phyloP scores from a whole-genome alignment of 2,888 invertebrate species.

The Agonopterix alstromeriana region DNA sequence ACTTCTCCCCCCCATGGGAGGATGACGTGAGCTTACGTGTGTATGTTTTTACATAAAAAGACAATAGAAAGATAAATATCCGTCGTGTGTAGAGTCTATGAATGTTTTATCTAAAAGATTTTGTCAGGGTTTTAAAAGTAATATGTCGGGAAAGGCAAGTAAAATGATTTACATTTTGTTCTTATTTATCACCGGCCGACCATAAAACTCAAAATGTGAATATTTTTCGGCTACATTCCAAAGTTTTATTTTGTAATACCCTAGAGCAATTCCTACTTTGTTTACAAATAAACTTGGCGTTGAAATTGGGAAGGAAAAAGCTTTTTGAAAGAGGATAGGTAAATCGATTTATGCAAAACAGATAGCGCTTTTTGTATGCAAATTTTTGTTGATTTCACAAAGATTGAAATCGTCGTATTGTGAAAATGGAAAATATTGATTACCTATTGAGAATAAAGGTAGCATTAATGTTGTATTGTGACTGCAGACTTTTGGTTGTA shows the following conservation, averaged over 20 bases:
- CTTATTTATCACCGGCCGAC: constrained; percentile 28
- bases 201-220: constrained; percentile 39
- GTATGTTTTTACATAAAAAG: too few species aligned
- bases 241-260: constrained; percentile 71
- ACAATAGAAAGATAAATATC: too few species aligned
- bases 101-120: too few species aligned
- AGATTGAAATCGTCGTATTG: constrained; percentile 70
- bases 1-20: too few species aligned
- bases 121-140: too few species aligned
- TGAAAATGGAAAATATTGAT: constrained; percentile 60
- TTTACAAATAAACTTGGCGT: constrained; percentile 72
- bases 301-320: constrained; percentile 70
- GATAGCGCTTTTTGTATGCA: constrained; percentile 74
- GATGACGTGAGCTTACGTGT: too few species aligned
- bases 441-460: constrained; percentile 18
- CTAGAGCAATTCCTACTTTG: constrained; percentile 70
- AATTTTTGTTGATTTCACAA: constrained; percentile 71
- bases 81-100: too few species aligned
- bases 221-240: constrained; percentile 50
- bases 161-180: neutral
- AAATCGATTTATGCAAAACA: constrained; percentile 75
- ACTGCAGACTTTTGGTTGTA: too few species aligned
- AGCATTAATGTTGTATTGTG: too few species aligned
- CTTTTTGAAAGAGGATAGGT: constrained; percentile 69
- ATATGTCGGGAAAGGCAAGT: neutral